Evolutionary conservation across 2,113 vertebrate species (phyloP), one percentile per base, ranked within the genome.

Genomic region (Aphyosemion australe): DNA sequence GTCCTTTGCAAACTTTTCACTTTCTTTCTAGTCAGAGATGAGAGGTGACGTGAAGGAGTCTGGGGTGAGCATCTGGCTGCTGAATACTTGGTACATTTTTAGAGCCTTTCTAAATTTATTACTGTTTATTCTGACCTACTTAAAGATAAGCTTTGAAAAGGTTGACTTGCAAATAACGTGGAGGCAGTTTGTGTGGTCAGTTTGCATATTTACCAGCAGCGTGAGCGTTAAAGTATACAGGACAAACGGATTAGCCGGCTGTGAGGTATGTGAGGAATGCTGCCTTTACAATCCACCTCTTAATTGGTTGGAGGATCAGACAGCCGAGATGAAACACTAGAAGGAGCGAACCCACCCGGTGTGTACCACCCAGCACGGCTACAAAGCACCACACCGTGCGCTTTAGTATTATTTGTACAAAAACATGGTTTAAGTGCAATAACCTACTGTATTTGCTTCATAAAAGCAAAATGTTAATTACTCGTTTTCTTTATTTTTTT

Each of bases 181-280:
- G 8, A 54, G 31, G 41, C 51, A 34, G 32, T 31, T 8, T n/a
- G 5, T 42, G 45, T 11, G 2, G 13, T 32, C 26, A 16, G 2
- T 55, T 16, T 53, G 49, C 66, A 39, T 50, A 11, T 53, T 54
- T 45, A 20, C 10, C 37, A 18, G 37, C 15, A 45, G 41, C 37
- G 14, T 61, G 60, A 32, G 52, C 12, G 26, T 65, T 34, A 32
- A 4, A 21, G 49, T 61, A 12, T 53, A 52, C 64, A 61, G n/a
- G 47, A 75, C 43, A 57, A 48, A 16, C 8, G 48, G 54, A 64
- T 43, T 68, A 21, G 31, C 60, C 71, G 57, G 69, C 70, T 69
- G 74, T 80, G 61, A 88, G 67, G 71, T 72, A 91, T 90, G 79
- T 53, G 53, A 80, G 85, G 84, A 92, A 91, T 91, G 87, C 74